phyloP scores from a whole-genome alignment of 2,113 vertebrate species.

The Lasiurus borealis region DNA sequence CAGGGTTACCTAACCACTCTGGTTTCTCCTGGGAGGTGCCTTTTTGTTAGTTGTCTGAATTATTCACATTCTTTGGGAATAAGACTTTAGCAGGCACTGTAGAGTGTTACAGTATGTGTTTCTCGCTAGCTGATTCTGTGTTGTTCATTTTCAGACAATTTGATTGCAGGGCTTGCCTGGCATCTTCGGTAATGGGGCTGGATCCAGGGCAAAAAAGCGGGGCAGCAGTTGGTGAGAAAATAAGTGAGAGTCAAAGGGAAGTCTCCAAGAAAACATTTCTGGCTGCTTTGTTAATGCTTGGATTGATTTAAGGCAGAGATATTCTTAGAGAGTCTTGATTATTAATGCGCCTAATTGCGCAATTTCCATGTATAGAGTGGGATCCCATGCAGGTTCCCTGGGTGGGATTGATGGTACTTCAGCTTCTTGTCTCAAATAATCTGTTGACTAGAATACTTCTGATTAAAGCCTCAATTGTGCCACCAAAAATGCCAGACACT shows the following conservation, averaged over 20 bases:
- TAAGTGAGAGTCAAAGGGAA: conserved; percentile 67
- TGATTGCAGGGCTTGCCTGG: conserved; percentile 46
- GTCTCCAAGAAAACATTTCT: conserved; percentile 70
- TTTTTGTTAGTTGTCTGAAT: conserved; percentile 52
- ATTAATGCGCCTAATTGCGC: conserved; percentile 74
- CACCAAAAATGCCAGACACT: conserved; percentile 54
- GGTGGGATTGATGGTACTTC: background rate
- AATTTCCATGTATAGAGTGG: background rate
- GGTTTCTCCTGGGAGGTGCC: conserved; percentile 13
- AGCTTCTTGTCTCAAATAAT: conserved; percentile 14
- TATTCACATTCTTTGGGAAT: conserved; percentile 30
- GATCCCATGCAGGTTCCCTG: background rate
- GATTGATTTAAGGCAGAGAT: conserved; percentile 64
- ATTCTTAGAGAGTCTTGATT: conserved; percentile 72
- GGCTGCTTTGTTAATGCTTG: conserved; percentile 71
- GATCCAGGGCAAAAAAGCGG: conserved; percentile 62
- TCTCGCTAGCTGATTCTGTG: conserved; percentile 45
- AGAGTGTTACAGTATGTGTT: conserved; percentile 67
- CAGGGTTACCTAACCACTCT: conserved; percentile 55
- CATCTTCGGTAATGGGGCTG: conserved; percentile 59
- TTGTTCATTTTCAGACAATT: conserved; percentile 74
- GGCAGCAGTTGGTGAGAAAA: conserved; percentile 76
- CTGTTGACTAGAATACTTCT: background rate
- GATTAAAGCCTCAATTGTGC: conserved; percentile 50
- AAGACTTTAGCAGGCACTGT: conserved; percentile 50